Conservation (phyloP, 2,113 vertebrate genomes). For the Planiliza haematocheilus region DNA sequence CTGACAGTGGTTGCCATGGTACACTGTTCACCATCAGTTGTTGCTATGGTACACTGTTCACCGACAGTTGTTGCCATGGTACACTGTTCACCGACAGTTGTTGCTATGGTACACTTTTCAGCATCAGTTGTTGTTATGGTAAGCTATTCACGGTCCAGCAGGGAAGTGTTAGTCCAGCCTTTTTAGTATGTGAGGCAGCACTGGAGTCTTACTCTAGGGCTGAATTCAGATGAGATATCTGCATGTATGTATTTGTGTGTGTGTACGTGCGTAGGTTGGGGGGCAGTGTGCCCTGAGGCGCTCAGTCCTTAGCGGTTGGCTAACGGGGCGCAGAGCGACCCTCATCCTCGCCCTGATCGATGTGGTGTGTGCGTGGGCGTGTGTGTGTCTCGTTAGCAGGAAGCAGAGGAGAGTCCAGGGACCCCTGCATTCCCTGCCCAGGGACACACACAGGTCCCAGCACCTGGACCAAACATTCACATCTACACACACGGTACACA, state of each 20-base stretch:
- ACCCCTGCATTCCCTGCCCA: constrained; percentile 74
- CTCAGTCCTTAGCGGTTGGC: constrained; percentile 73
- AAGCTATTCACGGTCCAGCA: constrained; percentile 7
- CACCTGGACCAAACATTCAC: constrained; percentile 69
- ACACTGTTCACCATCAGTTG: neutral
- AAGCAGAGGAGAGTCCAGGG: constrained; percentile 74
- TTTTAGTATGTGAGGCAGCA: constrained; percentile 66
- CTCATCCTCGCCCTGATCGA: constrained; percentile 77
- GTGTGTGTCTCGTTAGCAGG: constrained; percentile 77
- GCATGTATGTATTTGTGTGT: constrained; percentile 52
- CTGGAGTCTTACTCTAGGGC: constrained; percentile 25
- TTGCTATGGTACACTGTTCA: neutral
- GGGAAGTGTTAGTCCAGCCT: constrained; percentile 22
- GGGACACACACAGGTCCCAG: constrained; percentile 73
- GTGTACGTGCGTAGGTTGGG: constrained; percentile 15
- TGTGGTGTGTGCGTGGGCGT: constrained; percentile 52
- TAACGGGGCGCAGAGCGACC: constrained; percentile 70
- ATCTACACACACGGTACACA: constrained; percentile 26
- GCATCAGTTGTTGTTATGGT: constrained; percentile 31
- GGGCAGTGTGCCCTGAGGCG: constrained; percentile 65
- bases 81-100: constrained; percentile 7
- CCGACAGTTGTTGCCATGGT: constrained; percentile 5
- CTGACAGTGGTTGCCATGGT: neutral
- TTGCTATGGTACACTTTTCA: constrained; percentile 20
- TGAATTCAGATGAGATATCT: constrained; percentile 74